These are phyloP conservation scores for Melanophora roralis DNA, from an alignment of 2,888 invertebrate genomes.

Conservation along the genomic window DNA sequence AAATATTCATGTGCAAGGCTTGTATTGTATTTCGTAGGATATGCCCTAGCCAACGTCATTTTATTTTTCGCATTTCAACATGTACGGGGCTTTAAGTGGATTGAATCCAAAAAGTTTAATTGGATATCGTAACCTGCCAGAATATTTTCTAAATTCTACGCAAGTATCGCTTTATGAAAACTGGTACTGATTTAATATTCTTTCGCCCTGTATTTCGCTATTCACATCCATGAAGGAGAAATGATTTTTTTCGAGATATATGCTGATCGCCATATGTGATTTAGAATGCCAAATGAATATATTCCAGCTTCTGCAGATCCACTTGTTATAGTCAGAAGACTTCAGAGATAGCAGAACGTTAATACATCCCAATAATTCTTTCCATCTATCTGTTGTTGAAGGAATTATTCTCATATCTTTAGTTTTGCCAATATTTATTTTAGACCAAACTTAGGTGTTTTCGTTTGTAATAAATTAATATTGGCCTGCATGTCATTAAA, in stretches of 20 bases:
- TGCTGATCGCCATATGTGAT: not conserved
- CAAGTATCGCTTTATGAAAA: not conserved
- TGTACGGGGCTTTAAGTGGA: not conserved
- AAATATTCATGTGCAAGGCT: too few relatives aligned
- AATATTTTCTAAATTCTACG: not conserved
- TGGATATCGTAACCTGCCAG: not conserved
- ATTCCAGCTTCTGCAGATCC: not conserved
- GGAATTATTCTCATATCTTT: not conserved
- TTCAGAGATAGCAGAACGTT: too few relatives aligned
- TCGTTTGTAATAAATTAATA: not conserved
- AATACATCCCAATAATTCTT: not conserved
- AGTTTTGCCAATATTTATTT: not conserved
- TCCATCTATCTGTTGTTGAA: not conserved
- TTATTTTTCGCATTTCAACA: not conserved
- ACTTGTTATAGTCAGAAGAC: not conserved
- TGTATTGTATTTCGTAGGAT: not conserved
- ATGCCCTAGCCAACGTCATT: not conserved
- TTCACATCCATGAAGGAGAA: not conserved
- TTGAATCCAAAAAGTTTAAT: not conserved
- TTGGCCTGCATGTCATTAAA: not conserved
- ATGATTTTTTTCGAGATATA: not conserved
- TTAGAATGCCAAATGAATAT: not conserved
- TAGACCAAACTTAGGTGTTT: not conserved
- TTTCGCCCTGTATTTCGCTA: not conserved
- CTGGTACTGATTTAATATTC: not conserved